Evolutionary conservation across 2,113 vertebrate species (phyloP).

Genomic region (Abramis brama): DNA sequence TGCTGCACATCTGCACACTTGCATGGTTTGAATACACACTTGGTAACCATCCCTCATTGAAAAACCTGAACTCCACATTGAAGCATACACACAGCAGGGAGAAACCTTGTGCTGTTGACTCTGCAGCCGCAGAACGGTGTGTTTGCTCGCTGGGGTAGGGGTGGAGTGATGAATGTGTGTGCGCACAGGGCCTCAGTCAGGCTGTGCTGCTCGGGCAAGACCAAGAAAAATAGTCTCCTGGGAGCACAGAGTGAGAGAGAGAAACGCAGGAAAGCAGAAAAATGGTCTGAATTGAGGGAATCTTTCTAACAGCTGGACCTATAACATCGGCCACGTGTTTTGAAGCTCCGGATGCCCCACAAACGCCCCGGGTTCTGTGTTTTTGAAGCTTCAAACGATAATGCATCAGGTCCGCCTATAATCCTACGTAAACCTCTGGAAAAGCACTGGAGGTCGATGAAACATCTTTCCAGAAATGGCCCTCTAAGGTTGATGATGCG

Average conservation of each 20-base stretch:
- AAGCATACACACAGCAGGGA: slow-evolving; percentile 4
- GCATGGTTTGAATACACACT: neutral
- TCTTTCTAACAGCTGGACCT: slow-evolving; percentile 41
- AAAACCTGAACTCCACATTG: neutral
- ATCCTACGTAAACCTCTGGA: slow-evolving; percentile 16
- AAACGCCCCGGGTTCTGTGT: slow-evolving; percentile 10
- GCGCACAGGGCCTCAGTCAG: slow-evolving; percentile 25
- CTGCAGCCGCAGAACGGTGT: neutral
- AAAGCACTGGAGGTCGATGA: neutral
- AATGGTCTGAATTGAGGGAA: slow-evolving; percentile 37
- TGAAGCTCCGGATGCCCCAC: neutral
- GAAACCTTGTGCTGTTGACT: slow-evolving; percentile 27
- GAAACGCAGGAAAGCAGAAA: slow-evolving; percentile 28
- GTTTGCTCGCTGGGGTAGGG: slow-evolving; percentile 17
- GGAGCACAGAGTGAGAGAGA: slow-evolving; percentile 42
- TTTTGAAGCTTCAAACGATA: slow-evolving; percentile 25
- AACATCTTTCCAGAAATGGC: slow-evolving; percentile 17
- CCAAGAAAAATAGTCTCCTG: slow-evolving; percentile 58
- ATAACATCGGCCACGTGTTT: slow-evolving; percentile 32
- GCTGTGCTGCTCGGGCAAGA: slow-evolving; percentile 51
- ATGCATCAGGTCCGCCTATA: slow-evolving; percentile 20
- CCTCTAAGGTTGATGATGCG: neutral
- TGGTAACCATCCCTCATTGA: neutral
- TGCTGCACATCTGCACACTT: neutral
- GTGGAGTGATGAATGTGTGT: slow-evolving; percentile 50